Evolutionary conservation across 1,140 invertebrate genomes (phyloP), one percentile per base, ranked within the genome.

Genomic region (Palaemon carinicauda): DNA sequence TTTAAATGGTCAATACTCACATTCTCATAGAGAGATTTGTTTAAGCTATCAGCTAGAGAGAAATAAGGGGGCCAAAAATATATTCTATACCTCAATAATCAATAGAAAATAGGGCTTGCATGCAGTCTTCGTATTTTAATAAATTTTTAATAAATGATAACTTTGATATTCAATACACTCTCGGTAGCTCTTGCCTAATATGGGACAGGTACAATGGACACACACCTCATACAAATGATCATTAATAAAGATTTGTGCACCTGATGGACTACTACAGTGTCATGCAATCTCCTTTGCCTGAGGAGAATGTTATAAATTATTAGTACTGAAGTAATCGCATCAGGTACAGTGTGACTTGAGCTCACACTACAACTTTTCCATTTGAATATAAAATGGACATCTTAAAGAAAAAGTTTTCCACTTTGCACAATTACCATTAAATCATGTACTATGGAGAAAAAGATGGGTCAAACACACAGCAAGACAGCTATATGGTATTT

Each of bases 401-500:
- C 75, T 29, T 29, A 73, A 29, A 29, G 69, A 60, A 81, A 81
- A 71, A 41, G 74, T 52, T 41, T 73, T 73, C 69, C 80, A 82
- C 80, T 52, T 82, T 73, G 80, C 80, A 82, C 80, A 82, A 82
- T 74, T 71, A 82, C 80, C 41, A 54, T 74, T 71, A 82, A 51
- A 24, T 74, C 50, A 82, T 69, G 73, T 74, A 52, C 24, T 65
- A 73, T 65, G 74, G 53, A 73, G 50, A 82, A 41, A 24, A 50
- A 82, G 60, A 52, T 82, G 33, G 69, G 80, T 53, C 60, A 71
- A 73, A 54, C 80, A 82, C 60, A 82, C 65, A 69, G 65, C 60
- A 71, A 73, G 80, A 71, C 69, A 82, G 80, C 69, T 51, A 82
- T 82, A 82, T 74, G 80, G 80, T 82, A 82, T 82, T 51, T 82